Percentiles rank a stretch among this genome's conserved stretches.
These are phyloP conservation scores for Centropyge bicolor DNA, from an alignment of 2,797 vertebrate genomes.

Conservation along the genomic window DNA sequence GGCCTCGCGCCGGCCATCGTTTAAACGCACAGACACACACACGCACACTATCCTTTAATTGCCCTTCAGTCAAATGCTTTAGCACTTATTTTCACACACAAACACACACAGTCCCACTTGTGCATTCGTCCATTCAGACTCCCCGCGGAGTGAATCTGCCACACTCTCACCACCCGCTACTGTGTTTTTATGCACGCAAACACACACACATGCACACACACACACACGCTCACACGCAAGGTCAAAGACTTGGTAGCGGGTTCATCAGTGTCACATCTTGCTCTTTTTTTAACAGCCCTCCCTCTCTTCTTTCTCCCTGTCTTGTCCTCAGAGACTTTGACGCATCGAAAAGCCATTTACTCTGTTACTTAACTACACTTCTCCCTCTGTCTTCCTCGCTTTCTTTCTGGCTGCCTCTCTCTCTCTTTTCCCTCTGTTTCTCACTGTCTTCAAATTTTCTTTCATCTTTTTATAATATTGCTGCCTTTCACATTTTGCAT, in stretches of 20 bases:
- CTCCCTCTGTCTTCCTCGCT: not conserved
- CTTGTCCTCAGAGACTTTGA: slow-evolving; percentile 32
- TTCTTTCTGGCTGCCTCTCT: not conserved
- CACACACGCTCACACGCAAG: slow-evolving; percentile 23
- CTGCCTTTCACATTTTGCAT: not conserved
- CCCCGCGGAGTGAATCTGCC: slow-evolving; percentile 65
- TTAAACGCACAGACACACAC: slow-evolving; percentile 45
- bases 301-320: slow-evolving; percentile 16
- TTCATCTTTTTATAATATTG: not conserved
- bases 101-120: slow-evolving; percentile 57
- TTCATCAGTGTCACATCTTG: slow-evolving; percentile 60
- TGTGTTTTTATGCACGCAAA: slow-evolving; percentile 8
- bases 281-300: slow-evolving; percentile 29
- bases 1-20: slow-evolving; percentile 37
- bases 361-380: slow-evolving; percentile 31
- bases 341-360: slow-evolving; percentile 67
- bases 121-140: slow-evolving; percentile 71
- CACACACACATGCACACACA: slow-evolving; percentile 14
- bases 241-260: slow-evolving; percentile 50
- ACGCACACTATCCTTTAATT: slow-evolving; percentile 67
- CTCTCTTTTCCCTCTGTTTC: not conserved
- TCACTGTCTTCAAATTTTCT: not conserved
- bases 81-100: slow-evolving; percentile 45
- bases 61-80: slow-evolving; percentile 75
- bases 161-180: slow-evolving; percentile 33